Base-by-base conservation (phyloP, 2,888 invertebrate species). In the Pyrgus malvae region DNA sequence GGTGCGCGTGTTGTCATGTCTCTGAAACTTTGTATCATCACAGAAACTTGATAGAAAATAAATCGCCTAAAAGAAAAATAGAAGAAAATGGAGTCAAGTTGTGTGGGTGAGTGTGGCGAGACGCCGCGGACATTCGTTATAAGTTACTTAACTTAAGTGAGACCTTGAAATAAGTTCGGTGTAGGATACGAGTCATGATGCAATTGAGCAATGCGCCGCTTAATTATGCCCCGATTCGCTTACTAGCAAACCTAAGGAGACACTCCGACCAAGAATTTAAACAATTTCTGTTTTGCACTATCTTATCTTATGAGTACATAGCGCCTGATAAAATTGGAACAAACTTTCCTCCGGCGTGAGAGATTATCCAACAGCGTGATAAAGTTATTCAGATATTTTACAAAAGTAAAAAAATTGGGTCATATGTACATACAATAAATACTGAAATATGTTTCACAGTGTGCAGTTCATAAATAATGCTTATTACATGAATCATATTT, bases 1-100 rank as follows among this genome's bases (percentile, higher is more conserved):
- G 70, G 69, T 70, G 74, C 72, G 74, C 62, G 46, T 77, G 76
- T 78, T 84, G 87, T 80, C 78, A 89, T 88, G 88, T 83, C 74
- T 79, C 65, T 65, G 70, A 72, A 75, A 80, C 74, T 80, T 80
- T 73, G 71, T 72, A 74, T 70, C 66, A 66, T 75, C 64, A 74
- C 69, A 62, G 66, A 75, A 72, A 79, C 70, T 77, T 72, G 68
- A 76, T 72, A 70, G 60, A 70, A 67, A 76, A 70, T 61, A 54
- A 61, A 66, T 66, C 61, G 51, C 62, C 57, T 55, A 55, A 55
- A 48, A 57, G 57, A 58, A 25, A 61, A 61, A 56, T 65, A 55
- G 57, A 60, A 51, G 67, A 77, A 71, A 64, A 85, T 85, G 85
- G 88, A 89, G 69, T 66, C 80, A 11, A 83, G 74, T 73, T 76